Evolutionary conservation across 2,888 invertebrate genomes (phyloP).

Genomic region (Cordylochernes scorpioides): DNA sequence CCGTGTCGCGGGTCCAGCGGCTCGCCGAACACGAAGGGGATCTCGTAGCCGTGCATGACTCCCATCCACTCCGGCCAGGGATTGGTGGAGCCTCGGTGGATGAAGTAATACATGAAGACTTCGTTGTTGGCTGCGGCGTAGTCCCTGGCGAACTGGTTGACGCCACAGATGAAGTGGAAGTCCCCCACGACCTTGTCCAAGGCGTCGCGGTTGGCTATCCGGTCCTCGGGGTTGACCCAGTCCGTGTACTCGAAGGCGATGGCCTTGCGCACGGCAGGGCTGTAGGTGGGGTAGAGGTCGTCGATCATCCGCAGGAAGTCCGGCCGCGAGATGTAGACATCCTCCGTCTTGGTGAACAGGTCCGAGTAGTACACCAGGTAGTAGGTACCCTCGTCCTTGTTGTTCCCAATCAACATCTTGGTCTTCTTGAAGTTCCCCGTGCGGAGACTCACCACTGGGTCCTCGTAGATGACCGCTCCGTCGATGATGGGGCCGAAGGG

Average conservation of each 20-base stretch:
- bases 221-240: slow-evolving; percentile 1
- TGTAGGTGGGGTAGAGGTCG: not conserved
- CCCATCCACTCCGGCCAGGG: slow-evolving; percentile 81
- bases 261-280: not conserved
- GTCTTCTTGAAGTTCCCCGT: not conserved
- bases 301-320: not conserved
- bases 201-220: not conserved
- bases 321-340: not conserved
- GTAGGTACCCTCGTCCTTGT: not conserved
- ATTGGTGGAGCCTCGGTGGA: slow-evolving; percentile 3
- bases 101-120: slow-evolving; percentile 5
- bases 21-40: slow-evolving; percentile 79
- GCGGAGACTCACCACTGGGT: not conserved
- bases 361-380: not conserved
- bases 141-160: not conserved
- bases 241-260: slow-evolving; percentile 1
- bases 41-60: slow-evolving; percentile 82
- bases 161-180: not conserved
- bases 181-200: slow-evolving; percentile 1
- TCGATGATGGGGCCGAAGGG: not conserved
- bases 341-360: not conserved
- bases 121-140: not conserved
- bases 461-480: not conserved
- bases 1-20: slow-evolving; percentile 54
- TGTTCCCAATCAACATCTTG: not conserved